phyloP scores from a whole-genome alignment of 35 echinoderm and acorn worm genomes.

The Strongylocentrotus purpuratus region DNA sequence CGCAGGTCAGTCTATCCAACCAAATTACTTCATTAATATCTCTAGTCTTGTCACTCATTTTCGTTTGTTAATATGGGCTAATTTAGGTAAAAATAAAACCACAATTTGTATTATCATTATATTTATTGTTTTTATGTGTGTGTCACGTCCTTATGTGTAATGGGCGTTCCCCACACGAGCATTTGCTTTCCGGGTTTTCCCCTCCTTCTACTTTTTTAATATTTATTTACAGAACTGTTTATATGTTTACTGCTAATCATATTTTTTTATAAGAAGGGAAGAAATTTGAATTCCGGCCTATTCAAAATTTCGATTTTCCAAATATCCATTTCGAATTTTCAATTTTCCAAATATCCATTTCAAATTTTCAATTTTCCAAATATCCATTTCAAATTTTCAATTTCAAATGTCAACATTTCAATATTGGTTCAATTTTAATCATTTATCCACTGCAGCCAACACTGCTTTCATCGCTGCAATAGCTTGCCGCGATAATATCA shows the following conservation, averaged over 20 bases:
- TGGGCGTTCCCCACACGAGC: too few species aligned
- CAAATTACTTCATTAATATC: not conserved
- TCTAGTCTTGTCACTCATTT: not conserved
- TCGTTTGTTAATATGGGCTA: not conserved
- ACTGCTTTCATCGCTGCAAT: slow-evolving; percentile 69
- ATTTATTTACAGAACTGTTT: too few species aligned
- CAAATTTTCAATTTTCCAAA: not conserved
- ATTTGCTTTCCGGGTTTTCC: too few species aligned
- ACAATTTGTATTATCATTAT: not conserved
- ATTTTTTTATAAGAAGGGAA: not conserved
- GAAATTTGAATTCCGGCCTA: not conserved
- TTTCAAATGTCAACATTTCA: not conserved
- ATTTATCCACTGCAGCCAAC: slow-evolving; percentile 63
- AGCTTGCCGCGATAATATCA: slow-evolving; percentile 49
- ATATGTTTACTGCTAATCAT: not conserved
- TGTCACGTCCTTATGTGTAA: too few species aligned
- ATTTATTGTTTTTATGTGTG: not conserved
- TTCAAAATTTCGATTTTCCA: not conserved
- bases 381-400: not conserved
- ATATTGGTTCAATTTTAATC: too few species aligned
- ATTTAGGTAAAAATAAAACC: not conserved
- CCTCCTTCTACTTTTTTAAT: too few species aligned
- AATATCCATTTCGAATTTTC: not conserved
- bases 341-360: not conserved
- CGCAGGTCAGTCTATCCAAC: slow-evolving; percentile 55